Base-by-base conservation (phyloP, 23 tunicate species). In the Phallusia fumigata region DNA sequence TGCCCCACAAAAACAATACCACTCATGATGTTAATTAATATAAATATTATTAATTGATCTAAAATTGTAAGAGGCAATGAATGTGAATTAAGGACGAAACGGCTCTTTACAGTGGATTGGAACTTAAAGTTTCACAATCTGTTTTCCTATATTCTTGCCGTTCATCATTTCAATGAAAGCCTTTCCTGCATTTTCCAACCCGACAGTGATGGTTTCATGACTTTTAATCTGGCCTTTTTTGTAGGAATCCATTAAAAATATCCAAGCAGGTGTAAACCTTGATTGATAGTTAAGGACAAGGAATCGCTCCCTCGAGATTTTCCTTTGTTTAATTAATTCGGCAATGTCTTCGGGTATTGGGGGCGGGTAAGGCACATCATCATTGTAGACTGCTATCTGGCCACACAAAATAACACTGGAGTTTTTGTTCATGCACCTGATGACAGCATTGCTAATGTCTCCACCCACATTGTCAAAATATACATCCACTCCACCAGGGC, bases 381-480 rank as follows among this genome's bases (percentile, higher is more conserved):
- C 30, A 64, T 86, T 80, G 85, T 80, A 86, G 0, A 36, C 64
- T 34, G 89, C 83, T 1, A 86, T 86, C 40, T 86, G 89, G 3
- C 91, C 91, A 65, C 91, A 82, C 21, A 87, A 35, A 28, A 87
- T 77, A 8, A 87, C 84, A 47, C 73, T 30, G 0, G 86, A 52
- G 53, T 82, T 36, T 52, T 82, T 51, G 76, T 52, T 76, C 86
- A 87, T 87, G 52, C 40, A 34, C 30, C 35, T 26, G 18, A 87
- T 82, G 8, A 87, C 86, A 33, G 33, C 35, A 74, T 82, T 87
- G 21, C 65, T 65, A 0, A 74, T 82, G 28, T 75, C 72, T 26
- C 91, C 91, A 44, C 91, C 91, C 30, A 87, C 91, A 82, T 87
- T 86, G 53, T 87, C 86, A 76, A 82, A 82, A 52, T 87, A 87